Conservation (phyloP, 2,888 invertebrate genomes). For the Didymodactylos carnosus region DNA sequence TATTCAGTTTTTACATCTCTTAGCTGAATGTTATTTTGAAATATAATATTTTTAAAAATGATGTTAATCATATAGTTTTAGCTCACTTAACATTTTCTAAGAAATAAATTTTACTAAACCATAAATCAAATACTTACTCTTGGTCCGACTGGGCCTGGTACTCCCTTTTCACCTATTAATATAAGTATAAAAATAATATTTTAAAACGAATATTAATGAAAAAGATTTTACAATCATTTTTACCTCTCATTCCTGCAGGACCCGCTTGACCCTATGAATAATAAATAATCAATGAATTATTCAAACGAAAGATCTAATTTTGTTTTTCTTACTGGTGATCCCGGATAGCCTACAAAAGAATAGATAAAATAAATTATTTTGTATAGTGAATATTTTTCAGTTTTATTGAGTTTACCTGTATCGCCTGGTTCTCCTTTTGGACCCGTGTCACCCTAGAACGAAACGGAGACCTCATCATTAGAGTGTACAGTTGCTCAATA, state of each 20-base stretch:
- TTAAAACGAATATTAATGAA: too few relatives aligned
- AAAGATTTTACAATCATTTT: too few relatives aligned
- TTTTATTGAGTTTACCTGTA: not conserved
- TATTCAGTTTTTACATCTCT: too few relatives aligned
- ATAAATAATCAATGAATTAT: too few relatives aligned
- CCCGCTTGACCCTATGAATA: too few relatives aligned
- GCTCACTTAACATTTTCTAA: not conserved
- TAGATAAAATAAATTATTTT: too few relatives aligned
- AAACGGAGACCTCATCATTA: constrained; percentile 16
- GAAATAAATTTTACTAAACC: not conserved
- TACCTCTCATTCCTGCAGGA: too few relatives aligned
- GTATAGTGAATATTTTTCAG: constrained; percentile 10
- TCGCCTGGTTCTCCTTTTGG: constrained; percentile 10
- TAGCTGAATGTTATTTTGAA: too few relatives aligned
- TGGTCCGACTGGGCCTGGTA: constrained; percentile 16
- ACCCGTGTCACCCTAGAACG: constrained; percentile 15
- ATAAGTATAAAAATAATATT: too few relatives aligned
- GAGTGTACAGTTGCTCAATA: constrained; percentile 24
- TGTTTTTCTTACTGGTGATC: constrained; percentile 19
- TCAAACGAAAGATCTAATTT: too few relatives aligned
- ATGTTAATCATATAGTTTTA: too few relatives aligned
- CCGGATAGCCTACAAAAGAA: constrained; percentile 16
- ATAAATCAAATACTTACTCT: constrained; percentile 14
- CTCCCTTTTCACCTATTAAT: constrained; percentile 15
- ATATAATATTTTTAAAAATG: too few relatives aligned